Percentiles rank a stretch among this genome's conserved stretches.
These are phyloP conservation scores for Psittacula echo DNA, from an alignment of 2,797 vertebrate species.

Conservation along the genomic window DNA sequence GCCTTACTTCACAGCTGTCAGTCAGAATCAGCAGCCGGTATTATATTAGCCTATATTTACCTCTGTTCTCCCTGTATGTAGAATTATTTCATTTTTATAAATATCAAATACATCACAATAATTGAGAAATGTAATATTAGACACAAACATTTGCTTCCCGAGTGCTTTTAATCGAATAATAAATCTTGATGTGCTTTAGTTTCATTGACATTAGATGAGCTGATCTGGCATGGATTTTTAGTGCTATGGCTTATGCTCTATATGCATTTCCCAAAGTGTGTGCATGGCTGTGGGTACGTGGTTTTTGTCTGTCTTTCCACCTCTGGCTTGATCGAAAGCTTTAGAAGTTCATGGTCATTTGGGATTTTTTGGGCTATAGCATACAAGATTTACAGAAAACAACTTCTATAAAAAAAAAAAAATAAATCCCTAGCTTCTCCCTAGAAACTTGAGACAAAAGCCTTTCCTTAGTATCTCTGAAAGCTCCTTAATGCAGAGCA, in stretches of 20 bases:
- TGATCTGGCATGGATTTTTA: neutral
- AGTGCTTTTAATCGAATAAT: slow-evolving; percentile 4
- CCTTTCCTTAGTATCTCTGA: neutral
- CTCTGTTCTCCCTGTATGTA: neutral
- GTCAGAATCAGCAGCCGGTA: neutral
- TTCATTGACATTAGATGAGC: neutral
- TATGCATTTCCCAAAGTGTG: neutral
- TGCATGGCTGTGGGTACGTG: neutral
- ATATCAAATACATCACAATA: neutral
- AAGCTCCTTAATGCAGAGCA: slow-evolving; percentile 10
- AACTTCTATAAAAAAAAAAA: neutral
- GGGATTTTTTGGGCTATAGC: neutral
- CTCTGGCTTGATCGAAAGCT: neutral
- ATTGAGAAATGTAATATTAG: neutral
- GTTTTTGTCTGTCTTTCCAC: neutral
- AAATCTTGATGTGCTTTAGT: neutral
- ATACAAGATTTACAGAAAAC: neutral
- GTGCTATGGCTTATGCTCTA: neutral
- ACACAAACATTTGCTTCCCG: neutral
- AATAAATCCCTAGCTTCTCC: neutral
- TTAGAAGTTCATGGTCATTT: neutral
- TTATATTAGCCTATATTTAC: slow-evolving; percentile 1
- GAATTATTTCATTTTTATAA: slow-evolving; percentile 5
- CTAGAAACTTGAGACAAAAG: slow-evolving; percentile 11
- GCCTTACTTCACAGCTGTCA: slow-evolving; percentile 31